A percentile compares a stretch with the other conserved stretches of the same genome.
Evolutionary conservation across 1,140 invertebrate genomes (phyloP).

Genomic region (Drosophila quadrilineata): DNA sequence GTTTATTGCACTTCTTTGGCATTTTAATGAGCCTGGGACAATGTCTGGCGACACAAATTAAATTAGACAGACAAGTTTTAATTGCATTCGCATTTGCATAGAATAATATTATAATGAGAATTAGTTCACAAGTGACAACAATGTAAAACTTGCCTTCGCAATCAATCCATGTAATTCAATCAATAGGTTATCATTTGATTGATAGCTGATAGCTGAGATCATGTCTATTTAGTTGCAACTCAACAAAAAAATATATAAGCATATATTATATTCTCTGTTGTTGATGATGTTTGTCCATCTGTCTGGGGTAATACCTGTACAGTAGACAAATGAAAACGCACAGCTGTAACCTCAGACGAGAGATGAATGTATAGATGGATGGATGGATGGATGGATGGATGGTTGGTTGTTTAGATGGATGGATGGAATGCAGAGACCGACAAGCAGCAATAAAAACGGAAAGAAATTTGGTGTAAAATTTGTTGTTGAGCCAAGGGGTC

Average conservation of each 20-base stretch:
- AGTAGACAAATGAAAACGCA: conserved; percentile 35
- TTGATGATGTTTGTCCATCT: conserved; percentile 1
- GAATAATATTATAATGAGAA: no score
- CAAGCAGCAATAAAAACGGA: conserved; percentile 41
- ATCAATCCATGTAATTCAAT: no score
- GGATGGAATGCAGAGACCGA: conserved; percentile 2
- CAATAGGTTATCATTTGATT: no score
- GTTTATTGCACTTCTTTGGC: conserved; percentile 3
- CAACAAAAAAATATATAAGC: no score
- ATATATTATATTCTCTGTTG: conserved; percentile 3
- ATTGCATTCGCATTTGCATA: no score
- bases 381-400: conserved; percentile 45
- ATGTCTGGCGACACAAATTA: neutral
- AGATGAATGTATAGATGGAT: conserved; percentile 31
- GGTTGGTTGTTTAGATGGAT: conserved; percentile 10
- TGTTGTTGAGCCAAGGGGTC: conserved; percentile 48
- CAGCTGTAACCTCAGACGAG: conserved; percentile 28
- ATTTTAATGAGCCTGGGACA: neutral
- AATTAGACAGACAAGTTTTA: neutral
- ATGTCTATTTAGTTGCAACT: no score
- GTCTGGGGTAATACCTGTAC: conserved; percentile 7
- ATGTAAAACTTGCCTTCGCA: no score
- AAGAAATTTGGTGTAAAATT: conserved; percentile 70
- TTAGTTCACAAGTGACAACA: no score
- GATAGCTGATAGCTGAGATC: no score